These are phyloP conservation scores for Erebia epiphron DNA, from an alignment of 2,888 invertebrate genomes.

Conservation along the genomic window DNA sequence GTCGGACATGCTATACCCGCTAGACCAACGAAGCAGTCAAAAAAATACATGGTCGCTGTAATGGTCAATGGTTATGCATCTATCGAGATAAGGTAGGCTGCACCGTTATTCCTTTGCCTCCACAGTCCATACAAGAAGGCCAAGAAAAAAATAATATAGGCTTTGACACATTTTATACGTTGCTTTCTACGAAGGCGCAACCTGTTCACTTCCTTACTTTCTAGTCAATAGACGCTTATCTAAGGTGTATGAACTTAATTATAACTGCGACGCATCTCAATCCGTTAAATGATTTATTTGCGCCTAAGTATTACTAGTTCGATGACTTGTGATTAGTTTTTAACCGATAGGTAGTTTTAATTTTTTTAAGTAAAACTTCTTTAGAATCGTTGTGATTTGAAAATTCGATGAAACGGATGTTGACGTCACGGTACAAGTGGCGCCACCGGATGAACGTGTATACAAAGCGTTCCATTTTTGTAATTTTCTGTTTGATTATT, in stretches of 20 bases:
- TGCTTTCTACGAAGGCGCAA: slow-evolving; percentile 36
- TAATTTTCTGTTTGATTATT: no score
- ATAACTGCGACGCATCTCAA: slow-evolving; percentile 33
- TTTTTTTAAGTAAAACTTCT: no score
- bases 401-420: no score
- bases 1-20: no score
- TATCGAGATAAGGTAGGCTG: slow-evolving; percentile 3
- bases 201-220: slow-evolving; percentile 35
- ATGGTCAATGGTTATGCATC: background rate
- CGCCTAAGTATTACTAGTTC: slow-evolving; percentile 17
- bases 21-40: background rate
- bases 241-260: slow-evolving; percentile 42
- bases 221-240: slow-evolving; percentile 41
- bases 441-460: no score
- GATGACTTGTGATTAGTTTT: background rate
- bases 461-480: no score
- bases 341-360: no score
- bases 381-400: no score
- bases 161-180: slow-evolving; percentile 34
- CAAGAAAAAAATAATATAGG: slow-evolving; percentile 35
- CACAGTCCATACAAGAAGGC: background rate
- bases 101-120: slow-evolving; percentile 27
- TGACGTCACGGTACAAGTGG: no score
- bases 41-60: background rate
- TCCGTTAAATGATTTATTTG: slow-evolving; percentile 34